Percentiles rank a stretch among this genome's conserved stretches.
phyloP scores from a whole-genome alignment of 2,797 vertebrate species.

The Erethizon dorsatum region DNA sequence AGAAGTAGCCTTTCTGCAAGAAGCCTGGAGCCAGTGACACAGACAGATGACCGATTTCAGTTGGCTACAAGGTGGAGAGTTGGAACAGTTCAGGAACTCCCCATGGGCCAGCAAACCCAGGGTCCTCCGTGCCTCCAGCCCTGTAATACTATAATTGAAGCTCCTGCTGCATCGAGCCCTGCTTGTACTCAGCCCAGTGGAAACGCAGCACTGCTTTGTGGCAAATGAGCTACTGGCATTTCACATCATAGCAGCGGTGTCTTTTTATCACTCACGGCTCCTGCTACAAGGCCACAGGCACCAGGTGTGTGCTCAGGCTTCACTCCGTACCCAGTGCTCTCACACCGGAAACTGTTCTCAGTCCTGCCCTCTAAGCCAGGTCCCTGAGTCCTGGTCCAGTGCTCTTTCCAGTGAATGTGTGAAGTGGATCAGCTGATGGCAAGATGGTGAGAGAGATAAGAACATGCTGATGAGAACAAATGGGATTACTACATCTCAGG shows the following conservation, averaged over 20 bases:
- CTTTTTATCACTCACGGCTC: neutral
- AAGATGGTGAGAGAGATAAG: neutral
- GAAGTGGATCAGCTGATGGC: neutral
- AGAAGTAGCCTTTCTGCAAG: slow-evolving; percentile 79
- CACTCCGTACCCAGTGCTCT: neutral
- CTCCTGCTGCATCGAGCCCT: slow-evolving; percentile 83
- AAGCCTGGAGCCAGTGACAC: slow-evolving; percentile 81
- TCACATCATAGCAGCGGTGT: neutral
- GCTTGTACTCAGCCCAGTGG: slow-evolving; percentile 69
- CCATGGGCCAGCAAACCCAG: slow-evolving; percentile 83
- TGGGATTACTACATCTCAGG: neutral
- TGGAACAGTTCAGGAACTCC: slow-evolving; percentile 87
- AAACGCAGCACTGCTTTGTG: slow-evolving; percentile 10
- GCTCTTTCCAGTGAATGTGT: neutral
- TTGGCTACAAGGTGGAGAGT: slow-evolving; percentile 84
- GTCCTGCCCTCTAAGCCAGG: neutral
- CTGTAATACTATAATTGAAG: slow-evolving; percentile 86
- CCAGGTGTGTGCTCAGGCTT: neutral
- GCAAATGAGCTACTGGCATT: neutral
- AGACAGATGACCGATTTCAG: slow-evolving; percentile 82
- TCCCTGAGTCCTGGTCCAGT: neutral
- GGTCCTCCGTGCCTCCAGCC: slow-evolving; percentile 80
- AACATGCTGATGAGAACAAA: neutral
- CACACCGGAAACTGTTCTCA: accelerated
- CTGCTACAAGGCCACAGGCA: neutral